Evolutionary conservation across 1,140 invertebrate genomes (phyloP).

Genomic region (Procambarus clarkii): DNA sequence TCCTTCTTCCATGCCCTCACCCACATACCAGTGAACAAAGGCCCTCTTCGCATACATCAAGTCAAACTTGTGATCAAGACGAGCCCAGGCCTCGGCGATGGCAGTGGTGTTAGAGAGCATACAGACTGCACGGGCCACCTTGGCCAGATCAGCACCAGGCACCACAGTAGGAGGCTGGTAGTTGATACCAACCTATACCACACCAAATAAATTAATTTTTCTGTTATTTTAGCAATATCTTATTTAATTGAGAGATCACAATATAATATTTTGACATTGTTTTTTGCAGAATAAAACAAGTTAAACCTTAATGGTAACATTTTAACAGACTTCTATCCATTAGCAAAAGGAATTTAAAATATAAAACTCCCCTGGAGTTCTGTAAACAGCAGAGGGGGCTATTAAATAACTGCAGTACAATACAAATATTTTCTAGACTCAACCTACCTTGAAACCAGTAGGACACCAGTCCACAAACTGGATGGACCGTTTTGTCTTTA

Average conservation of each 20-base stretch:
- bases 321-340: too few species aligned
- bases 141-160: constrained; percentile 23
- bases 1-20: constrained; percentile 37
- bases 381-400: too few species aligned
- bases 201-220: neutral
- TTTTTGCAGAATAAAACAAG: too few species aligned
- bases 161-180: constrained; percentile 36
- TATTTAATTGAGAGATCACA: neutral
- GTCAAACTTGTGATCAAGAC: constrained; percentile 38
- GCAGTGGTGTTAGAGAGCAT: constrained; percentile 44
- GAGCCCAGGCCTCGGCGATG: constrained; percentile 33
- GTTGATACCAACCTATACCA: constrained; percentile 28
- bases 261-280: too few species aligned
- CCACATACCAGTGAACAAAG: constrained; percentile 36
- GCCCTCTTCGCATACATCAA: constrained; percentile 35
- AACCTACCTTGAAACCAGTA: neutral
- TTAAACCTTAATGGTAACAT: too few species aligned
- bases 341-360: too few species aligned
- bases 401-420: too few species aligned
- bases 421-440: too few species aligned
- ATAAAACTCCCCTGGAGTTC: too few species aligned
- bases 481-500: neutral
- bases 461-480: neutral
- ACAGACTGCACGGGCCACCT: constrained; percentile 33
- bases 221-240: neutral